Percentiles rank a stretch among this genome's conserved stretches.
phyloP scores from a whole-genome alignment of 2,113 vertebrate genomes.

The Platycercus adscitus region DNA sequence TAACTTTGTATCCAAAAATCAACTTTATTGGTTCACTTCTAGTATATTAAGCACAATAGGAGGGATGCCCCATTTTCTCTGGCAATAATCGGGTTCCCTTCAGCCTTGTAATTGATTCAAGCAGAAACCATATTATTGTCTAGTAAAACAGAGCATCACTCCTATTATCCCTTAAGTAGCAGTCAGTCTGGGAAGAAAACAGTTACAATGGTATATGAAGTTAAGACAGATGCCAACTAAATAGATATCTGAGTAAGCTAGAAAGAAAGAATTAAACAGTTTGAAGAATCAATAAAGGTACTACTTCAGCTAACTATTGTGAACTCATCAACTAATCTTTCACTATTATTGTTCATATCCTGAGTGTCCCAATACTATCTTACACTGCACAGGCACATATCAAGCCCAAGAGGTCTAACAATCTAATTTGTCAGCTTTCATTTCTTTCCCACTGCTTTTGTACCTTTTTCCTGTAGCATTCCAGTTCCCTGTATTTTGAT shows the following conservation, averaged over 20 bases:
- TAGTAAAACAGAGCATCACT: slow-evolving; percentile 72
- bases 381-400: background rate
- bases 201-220: slow-evolving; percentile 78
- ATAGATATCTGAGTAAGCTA: slow-evolving; percentile 73
- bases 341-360: slow-evolving; percentile 39
- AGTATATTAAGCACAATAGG: slow-evolving; percentile 66
- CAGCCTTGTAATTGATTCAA: slow-evolving; percentile 73
- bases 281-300: slow-evolving; percentile 76
- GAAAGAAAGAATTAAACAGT: slow-evolving; percentile 73
- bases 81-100: slow-evolving; percentile 73
- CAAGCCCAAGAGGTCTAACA: background rate
- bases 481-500: background rate
- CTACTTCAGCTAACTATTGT: slow-evolving; percentile 29
- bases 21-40: slow-evolving; percentile 76
- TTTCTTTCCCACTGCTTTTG: background rate
- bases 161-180: slow-evolving; percentile 75
- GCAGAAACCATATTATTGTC: slow-evolving; percentile 67
- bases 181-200: slow-evolving; percentile 72
- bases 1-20: slow-evolving; percentile 79
- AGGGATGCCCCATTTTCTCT: slow-evolving; percentile 71
- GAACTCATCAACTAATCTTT: slow-evolving; percentile 32
- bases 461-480: background rate
- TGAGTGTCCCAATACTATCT: background rate
- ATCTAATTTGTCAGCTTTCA: slow-evolving; percentile 10
- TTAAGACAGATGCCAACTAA: slow-evolving; percentile 78